Evolutionary conservation across 2,888 invertebrate genomes (phyloP).

Genomic region (Graphium colonna): DNA sequence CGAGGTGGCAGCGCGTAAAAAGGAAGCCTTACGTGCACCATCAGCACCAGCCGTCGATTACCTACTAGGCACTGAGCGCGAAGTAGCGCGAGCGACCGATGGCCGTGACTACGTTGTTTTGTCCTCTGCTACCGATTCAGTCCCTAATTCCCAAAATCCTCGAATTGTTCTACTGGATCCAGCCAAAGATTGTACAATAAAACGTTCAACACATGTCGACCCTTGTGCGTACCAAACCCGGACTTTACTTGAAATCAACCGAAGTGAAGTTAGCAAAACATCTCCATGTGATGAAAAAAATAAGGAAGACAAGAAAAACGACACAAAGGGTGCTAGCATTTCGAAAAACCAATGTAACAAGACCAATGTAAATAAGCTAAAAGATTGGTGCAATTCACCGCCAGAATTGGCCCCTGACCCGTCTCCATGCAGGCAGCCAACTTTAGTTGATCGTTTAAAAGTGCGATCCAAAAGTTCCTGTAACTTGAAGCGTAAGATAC

Average conservation of each 20-base stretch:
- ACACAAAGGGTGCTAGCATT: conserved; percentile 27
- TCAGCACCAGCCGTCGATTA: conserved; percentile 9
- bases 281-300: too few species aligned
- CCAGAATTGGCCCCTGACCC: conserved; percentile 23
- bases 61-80: conserved; percentile 33
- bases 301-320: not conserved
- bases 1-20: conserved; percentile 2
- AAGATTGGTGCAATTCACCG: conserved; percentile 28
- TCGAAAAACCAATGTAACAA: conserved; percentile 16
- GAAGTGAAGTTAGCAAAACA: conserved; percentile 25
- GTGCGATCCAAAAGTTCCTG: conserved; percentile 11
- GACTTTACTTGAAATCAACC: conserved; percentile 43
- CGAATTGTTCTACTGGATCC: conserved; percentile 33
- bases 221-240: conserved; percentile 51
- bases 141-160: conserved; percentile 31
- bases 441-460: conserved; percentile 5
- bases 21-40: conserved; percentile 33
- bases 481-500: conserved; percentile 3
- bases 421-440: conserved; percentile 27
- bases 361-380: conserved; percentile 11
- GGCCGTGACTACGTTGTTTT: conserved; percentile 36
- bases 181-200: conserved; percentile 38
- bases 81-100: conserved; percentile 41
- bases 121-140: conserved; percentile 1
- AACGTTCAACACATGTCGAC: conserved; percentile 30